Conservation (phyloP, 35 echinoderm and acorn worm genomes). For the Apostichopus californicus region DNA sequence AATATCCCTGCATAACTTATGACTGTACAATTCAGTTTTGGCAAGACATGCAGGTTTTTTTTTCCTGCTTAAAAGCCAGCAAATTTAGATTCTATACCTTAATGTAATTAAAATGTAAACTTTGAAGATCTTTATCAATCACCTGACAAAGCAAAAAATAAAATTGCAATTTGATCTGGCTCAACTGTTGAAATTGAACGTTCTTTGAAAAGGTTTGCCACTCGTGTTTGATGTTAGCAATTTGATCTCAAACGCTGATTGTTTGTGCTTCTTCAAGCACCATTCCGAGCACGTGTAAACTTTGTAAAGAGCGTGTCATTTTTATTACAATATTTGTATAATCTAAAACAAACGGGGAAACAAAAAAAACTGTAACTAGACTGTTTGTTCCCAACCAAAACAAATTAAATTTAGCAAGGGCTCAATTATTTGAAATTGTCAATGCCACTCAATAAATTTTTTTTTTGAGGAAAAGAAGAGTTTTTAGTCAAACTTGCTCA, state of each 20-base stretch:
- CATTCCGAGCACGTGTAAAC: neutral
- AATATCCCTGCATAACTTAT: no score
- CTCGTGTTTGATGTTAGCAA: neutral
- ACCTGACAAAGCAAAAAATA: neutral
- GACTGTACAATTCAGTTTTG: no score
- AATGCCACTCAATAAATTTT: neutral
- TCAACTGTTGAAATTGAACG: slow-evolving; percentile 24
- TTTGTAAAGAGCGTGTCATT: neutral
- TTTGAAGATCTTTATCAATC: neutral
- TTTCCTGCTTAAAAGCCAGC: no score
- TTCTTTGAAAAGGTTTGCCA: neutral
- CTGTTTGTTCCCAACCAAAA: neutral
- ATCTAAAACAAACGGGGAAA: slow-evolving; percentile 3
- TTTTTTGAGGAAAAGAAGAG: neutral
- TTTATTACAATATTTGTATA: slow-evolving; percentile 1
- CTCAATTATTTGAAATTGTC: neutral
- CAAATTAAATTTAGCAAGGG: slow-evolving; percentile 14
- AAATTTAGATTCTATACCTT: neutral
- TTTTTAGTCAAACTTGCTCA: neutral
- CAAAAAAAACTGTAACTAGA: neutral
- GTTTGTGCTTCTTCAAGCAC: slow-evolving; percentile 2
- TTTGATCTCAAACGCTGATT: neutral
- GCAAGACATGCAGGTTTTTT: no score
- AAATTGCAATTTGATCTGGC: neutral
- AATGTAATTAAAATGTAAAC: neutral